Base-by-base conservation (phyloP, 2,888 invertebrate species). In the Germaria angustata region DNA sequence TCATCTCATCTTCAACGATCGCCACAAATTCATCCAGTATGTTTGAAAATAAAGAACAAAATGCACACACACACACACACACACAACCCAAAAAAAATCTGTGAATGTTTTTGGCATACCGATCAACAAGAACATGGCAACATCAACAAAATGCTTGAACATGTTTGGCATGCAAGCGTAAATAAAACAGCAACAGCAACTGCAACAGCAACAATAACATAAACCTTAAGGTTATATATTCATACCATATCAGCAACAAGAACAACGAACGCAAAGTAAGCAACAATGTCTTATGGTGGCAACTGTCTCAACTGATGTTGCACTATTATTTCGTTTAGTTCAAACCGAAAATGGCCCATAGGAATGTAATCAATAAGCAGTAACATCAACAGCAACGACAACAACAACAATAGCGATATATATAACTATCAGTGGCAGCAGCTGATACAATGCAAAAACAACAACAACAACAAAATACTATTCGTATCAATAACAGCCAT, bases 301-400 rank as follows among this genome's bases (percentile, higher is more conserved):
- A 82, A 82, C 82, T 82, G 82, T 79, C 79, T 82, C 51, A 79
- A 79, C 69, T 75, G 79, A 79, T 79, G 78, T 82, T 79, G 75
- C 53, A 68, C 82, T 79, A 69, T 75, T 75, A 75, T 75, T 79
- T 79, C 39, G 78, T 78, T 73, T 59, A 36, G 82, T 69, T 66
- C 51, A 61, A 65, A 75, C 82, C 79, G 36, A 83, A 80, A 80
- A 80, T 77, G 83, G 68, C 71, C 86, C 87, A 87, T 86, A 88
- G 89, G 88, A 89, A 89, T 89, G 89, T 88, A 89, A 89, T 89
- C 88, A 89, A 89, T 89, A 89, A 89, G 88, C 88, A 88, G 87
- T 86, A 75, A 79, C 72, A 78, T 77, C 66, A 69, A 49, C 63
- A 65, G 32, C 65, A 78, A 69, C 72, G 49, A 15, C 78, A 73